A percentile compares a stretch with the other conserved stretches of the same genome.
Conservation (phyloP, 2,113 vertebrate genomes). For the Marmota monax region DNA sequence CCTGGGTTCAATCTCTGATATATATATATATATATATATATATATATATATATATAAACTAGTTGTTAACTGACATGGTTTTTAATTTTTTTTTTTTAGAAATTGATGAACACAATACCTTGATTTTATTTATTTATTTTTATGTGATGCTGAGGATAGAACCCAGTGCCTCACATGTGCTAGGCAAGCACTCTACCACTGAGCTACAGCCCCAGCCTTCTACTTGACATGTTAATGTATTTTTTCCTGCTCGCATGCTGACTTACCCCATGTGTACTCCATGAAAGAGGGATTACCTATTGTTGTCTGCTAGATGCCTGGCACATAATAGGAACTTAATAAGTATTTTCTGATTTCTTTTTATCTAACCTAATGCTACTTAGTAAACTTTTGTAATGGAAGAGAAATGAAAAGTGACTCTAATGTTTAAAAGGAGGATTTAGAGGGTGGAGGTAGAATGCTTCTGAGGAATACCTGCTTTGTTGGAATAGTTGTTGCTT, state of each 20-base stretch:
- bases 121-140: no score
- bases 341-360: not conserved
- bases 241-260: not conserved
- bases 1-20: no score
- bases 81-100: no score
- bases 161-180: no score
- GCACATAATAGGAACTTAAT: not conserved
- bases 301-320: not conserved
- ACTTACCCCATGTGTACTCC: not conserved
- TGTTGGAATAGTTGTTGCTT: not conserved
- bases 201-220: no score
- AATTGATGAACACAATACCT: no score
- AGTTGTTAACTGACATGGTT: not conserved
- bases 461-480: constrained; percentile 8
- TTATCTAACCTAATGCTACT: not conserved
- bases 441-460: not conserved
- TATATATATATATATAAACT: no score
- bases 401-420: constrained; percentile 15
- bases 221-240: fast-evolving
- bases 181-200: no score
- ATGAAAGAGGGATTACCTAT: not conserved
- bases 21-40: no score
- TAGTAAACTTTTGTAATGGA: not conserved
- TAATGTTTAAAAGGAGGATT: not conserved
- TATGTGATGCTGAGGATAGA: no score